Base-by-base conservation (phyloP, 2,797 vertebrate genomes). In the Bradypodion ventrale region DNA sequence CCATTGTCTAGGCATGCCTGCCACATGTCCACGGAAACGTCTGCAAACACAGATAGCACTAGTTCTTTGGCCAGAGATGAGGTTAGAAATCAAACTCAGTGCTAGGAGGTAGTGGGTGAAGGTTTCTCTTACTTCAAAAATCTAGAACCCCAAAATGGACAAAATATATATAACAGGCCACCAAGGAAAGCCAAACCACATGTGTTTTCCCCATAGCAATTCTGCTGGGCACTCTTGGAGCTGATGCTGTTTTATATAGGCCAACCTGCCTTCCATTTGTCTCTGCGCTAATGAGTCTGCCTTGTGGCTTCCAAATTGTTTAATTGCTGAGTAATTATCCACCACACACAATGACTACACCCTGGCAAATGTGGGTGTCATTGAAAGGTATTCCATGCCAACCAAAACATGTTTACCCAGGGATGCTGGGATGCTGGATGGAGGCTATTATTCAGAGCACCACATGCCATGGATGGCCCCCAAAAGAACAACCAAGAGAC, bases 291-390 rank as follows among this genome's bases (percentile, higher is more conserved):
- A 81, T 52, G 84, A 87, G 32, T 77, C 29, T 44, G 70, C 84
- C 60, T 82, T 5, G 0, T 62, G 82, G 74, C 32, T 85, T 90
- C 87, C 78, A 89, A 83, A 92, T 87, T 85, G 83, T 85, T 90
- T 92, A 90, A 91, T 90, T 90, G 85, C 75, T 59, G 44, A 72
- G 35, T 78, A 87, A 89, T 91, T 92, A 87, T 2, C 23, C 62
- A 62, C 74, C 83, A 60, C 0, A 0, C 49, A 40, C 21, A 27
- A 37, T 56, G 78, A 0, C 52, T 78, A 72, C 74, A 42, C 79
- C 87, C 83, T 74, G 83, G 78, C 73, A 78, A 85, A 68, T 59
- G 52, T 81, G 68, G 69, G 69, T 74, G 65, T 81, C 89, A 88
- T 62, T 83, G 19, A 76, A 66, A 79, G 86, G 72, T 16, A n/a